phyloP scores from a whole-genome alignment of 2,113 vertebrate genomes.

The Podarcis muralis region DNA sequence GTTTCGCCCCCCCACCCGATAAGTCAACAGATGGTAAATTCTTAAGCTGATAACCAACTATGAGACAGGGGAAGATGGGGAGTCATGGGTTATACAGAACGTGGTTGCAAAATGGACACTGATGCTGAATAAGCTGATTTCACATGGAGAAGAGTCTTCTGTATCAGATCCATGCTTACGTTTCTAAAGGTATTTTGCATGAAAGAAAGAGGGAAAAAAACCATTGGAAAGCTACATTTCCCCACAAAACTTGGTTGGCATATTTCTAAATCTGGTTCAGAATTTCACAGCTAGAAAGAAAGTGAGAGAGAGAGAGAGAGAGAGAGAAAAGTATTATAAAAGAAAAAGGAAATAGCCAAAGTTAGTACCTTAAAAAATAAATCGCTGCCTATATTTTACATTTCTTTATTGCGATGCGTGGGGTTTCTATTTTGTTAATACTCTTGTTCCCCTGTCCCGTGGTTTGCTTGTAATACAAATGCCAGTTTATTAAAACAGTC shows the following conservation, averaged over 20 bases:
- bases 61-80: background rate
- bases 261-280: background rate
- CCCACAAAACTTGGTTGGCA: background rate
- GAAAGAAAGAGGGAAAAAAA: background rate
- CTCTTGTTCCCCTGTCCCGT: background rate
- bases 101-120: background rate
- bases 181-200: background rate
- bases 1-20: background rate
- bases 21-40: background rate
- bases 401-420: background rate
- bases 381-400: slow-evolving; percentile 38
- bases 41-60: background rate
- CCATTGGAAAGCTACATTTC: background rate
- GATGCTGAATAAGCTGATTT: background rate
- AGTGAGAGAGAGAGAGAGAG: background rate
- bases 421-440: background rate
- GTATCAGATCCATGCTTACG: background rate
- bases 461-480: background rate
- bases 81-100: background rate
- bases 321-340: background rate
- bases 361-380: background rate
- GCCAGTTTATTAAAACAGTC: slow-evolving; percentile 11
- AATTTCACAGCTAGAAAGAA: background rate
- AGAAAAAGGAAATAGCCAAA: background rate
- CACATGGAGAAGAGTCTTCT: background rate